These are phyloP conservation scores for Littorina saxatilis DNA, from an alignment of 1,140 invertebrate species.

Conservation along the genomic window DNA sequence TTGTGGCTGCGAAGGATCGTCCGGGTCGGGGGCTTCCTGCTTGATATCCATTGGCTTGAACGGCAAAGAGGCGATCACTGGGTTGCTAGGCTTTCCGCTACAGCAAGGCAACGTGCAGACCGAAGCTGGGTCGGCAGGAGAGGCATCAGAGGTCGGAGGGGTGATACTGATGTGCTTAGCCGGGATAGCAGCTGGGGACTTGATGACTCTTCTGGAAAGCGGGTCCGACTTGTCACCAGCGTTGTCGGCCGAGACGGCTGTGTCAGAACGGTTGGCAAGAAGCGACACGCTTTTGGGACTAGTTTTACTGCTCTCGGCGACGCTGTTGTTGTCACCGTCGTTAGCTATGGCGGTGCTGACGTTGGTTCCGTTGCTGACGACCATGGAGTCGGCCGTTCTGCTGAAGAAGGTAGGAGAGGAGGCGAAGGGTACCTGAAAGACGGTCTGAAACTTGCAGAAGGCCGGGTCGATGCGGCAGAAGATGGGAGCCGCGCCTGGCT, in stretches of 20 bases:
- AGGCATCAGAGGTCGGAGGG: background rate
- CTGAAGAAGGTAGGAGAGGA: conserved; percentile 10
- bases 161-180: background rate
- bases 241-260: too few relatives aligned
- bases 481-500: background rate
- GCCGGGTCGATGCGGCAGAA: conserved; percentile 20
- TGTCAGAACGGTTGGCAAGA: too few relatives aligned
- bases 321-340: background rate
- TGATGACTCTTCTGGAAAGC: background rate
- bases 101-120: conserved; percentile 1
- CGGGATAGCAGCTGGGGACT: background rate
- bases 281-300: too few relatives aligned
- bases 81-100: background rate
- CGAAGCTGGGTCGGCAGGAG: background rate
- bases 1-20: background rate
- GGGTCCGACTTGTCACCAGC: background rate
- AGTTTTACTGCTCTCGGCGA: too few relatives aligned
- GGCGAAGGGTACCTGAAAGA: conserved; percentile 8
- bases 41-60: background rate
- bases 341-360: background rate
- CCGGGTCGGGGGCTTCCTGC: background rate
- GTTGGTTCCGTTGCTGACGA: background rate
- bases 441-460: conserved; percentile 25
- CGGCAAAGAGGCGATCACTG: background rate
- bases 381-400: background rate